phyloP scores from a whole-genome alignment of 2,888 invertebrate species.

The Conistra vaccinii region DNA sequence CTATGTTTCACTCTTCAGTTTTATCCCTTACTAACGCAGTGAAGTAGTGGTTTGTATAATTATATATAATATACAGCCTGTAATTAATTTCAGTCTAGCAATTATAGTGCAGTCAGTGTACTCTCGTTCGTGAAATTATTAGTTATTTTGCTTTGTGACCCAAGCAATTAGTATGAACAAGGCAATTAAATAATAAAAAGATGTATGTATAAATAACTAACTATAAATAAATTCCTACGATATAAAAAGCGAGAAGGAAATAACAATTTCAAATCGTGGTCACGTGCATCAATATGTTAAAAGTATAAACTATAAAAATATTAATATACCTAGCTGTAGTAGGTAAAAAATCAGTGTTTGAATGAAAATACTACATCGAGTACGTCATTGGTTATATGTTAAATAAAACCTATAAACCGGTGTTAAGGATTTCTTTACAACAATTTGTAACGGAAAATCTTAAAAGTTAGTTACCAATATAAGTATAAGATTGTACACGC shows the following conservation, averaged over 20 bases:
- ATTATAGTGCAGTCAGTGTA: constrained; percentile 14
- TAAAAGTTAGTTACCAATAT: constrained; percentile 32
- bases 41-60: not conserved
- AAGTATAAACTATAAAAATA: not conserved
- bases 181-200: not conserved
- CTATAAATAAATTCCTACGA: not conserved
- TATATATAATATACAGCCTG: not conserved
- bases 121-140: not conserved
- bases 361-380: constrained; percentile 22
- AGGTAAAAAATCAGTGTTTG: not conserved
- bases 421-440: constrained; percentile 9
- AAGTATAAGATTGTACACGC: constrained; percentile 42
- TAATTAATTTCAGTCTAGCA: constrained; percentile 25
- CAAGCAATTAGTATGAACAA: constrained; percentile 14
- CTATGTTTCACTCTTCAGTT: not conserved
- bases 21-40: not conserved
- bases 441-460: constrained; percentile 44
- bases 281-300: not conserved
- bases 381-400: not conserved
- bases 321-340: not conserved
- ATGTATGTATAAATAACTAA: not conserved
- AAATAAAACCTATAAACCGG: constrained; percentile 5
- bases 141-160: not conserved
- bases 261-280: constrained; percentile 6
- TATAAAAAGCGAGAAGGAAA: not conserved